Base-by-base conservation (phyloP, 2,113 vertebrate genomes). In the Lamprologus speciosus region DNA sequence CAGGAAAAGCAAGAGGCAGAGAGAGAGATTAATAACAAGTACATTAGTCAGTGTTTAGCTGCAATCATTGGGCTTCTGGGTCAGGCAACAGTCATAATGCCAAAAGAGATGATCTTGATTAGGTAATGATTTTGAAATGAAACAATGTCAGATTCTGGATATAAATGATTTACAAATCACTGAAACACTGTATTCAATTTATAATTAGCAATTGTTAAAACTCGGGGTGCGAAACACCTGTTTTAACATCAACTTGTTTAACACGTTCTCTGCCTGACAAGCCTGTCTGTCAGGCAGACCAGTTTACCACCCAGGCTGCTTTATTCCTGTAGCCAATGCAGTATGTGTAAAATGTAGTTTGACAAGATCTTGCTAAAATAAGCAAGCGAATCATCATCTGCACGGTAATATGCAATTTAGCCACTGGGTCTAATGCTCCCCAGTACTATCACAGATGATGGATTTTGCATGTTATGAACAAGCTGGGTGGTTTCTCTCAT, bases 1-100 rank as follows among this genome's bases (percentile, higher is more conserved):
- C 79, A 80, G 85, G 87, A 88, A 87, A 93, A 92, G 93, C 90
- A 93, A 91, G 84, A 92, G 89, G 84, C 87, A 80, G 89, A 55
- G 82, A 85, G 58, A 87, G 91, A 96, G 95, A 96, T 96, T 96
- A 95, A 96, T 96, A 95, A 95, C 94, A 94, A 95, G 89, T 95
- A 91, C 94, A 96, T 96, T 96, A 96, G 94, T 94, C 92, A 91
- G 90, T 95, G 91, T 95, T 96, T 95, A 91, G 94, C 94, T 92
- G 90, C 94, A 88, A 84, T 91, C 92, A 90, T 85, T 94, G 91
- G 87, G 91, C 81, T 89, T 93, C 88, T 87, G 89, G 93, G 94
- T 95, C 93, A 91, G 80, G 85, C 78, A 82, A 88, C 60, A 33
- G 92, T 82, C 84, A 51, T 40, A 40, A 91, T 92, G 94, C 89